These are phyloP conservation scores for Bombycilla garrulus DNA, from an alignment of 2,113 vertebrate species.

Conservation along the genomic window DNA sequence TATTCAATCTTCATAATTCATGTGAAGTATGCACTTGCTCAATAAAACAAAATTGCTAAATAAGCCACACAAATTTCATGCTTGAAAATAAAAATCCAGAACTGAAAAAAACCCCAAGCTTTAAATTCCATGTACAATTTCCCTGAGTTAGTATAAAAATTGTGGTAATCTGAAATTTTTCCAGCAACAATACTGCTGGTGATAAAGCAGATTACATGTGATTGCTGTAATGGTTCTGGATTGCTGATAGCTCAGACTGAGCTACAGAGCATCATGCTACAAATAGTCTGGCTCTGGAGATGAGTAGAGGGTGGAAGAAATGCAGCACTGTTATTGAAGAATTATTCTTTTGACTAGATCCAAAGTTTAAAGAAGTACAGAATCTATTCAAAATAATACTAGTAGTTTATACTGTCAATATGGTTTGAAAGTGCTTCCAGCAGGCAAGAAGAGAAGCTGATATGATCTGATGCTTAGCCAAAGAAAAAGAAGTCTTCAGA, in stretches of 20 bases:
- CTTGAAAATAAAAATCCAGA: not conserved
- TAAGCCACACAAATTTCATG: not conserved
- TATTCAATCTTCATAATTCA: not conserved
- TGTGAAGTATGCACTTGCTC: not conserved
- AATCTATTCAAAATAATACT: not conserved
- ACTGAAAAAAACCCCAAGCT: not conserved
- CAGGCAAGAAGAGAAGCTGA: not conserved
- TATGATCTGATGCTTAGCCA: not conserved
- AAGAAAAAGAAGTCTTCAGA: not conserved
- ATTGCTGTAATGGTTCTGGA: not conserved
- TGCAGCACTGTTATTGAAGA: not conserved
- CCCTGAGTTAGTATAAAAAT: not conserved
- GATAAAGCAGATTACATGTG: slow-evolving; percentile 11
- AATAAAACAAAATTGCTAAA: not conserved
- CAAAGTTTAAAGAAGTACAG: not conserved
- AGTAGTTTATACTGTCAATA: not conserved
- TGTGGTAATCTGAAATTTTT: not conserved
- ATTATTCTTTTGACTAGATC: not conserved
- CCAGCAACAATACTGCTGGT: not conserved
- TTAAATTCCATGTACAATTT: not conserved
- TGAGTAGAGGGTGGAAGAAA: not conserved
- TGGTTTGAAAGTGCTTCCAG: not conserved
- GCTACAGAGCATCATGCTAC: not conserved
- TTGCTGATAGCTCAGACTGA: not conserved
- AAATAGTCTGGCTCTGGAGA: not conserved